Evolutionary conservation across 2,113 vertebrate genomes (phyloP), one percentile per base, ranked within the genome.

Genomic region (Lasiurus cinereus): DNA sequence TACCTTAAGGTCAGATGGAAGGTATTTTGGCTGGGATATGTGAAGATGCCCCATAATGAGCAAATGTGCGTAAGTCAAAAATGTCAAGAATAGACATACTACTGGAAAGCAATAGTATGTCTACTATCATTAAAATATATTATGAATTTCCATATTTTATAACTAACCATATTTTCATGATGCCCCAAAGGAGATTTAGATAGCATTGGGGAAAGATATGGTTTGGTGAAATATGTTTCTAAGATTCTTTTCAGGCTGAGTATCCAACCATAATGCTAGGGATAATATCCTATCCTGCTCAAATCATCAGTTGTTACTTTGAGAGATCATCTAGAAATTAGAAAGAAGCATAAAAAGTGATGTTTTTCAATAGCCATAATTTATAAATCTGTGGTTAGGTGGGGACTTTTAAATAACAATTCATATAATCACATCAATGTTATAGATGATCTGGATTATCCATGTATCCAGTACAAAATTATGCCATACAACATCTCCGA

Each of bases 61-160:
- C 14, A 73, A 77, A 82, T 36, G 27, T n/a, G 31, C 8, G 7
- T 77, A 69, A 82, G 1, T 8, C 27, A 77, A 39, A 52, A 46
- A 76, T 83, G 59, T 43, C 18, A 54, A 76, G 8, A 83, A 36
- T 31, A 73, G 6, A 56, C 56, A 24, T 59, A 59, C 56, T 59
- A 59, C 56, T 59, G 56, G 22, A 59, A 59, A 59, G 21, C 9
- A 46, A 6, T 36, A 70, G 39, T 54, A 10, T 92, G 43, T 36
- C 6, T 88, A 46, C 43, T 77, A n/a, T 52, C 3, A 85, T 92
- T 80, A 66, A 94, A 56, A 56, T 89, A 73, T 72, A 50, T 64
- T 70, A 19, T 43, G 6, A n/a, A 33, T 74, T 67, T 85, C 36
- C 5, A 22, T 91, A 74, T 62, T 72, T 83, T 13, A 54, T 62